Base-by-base conservation (phyloP, 2,113 vertebrate genomes). In the Bombycilla garrulus region DNA sequence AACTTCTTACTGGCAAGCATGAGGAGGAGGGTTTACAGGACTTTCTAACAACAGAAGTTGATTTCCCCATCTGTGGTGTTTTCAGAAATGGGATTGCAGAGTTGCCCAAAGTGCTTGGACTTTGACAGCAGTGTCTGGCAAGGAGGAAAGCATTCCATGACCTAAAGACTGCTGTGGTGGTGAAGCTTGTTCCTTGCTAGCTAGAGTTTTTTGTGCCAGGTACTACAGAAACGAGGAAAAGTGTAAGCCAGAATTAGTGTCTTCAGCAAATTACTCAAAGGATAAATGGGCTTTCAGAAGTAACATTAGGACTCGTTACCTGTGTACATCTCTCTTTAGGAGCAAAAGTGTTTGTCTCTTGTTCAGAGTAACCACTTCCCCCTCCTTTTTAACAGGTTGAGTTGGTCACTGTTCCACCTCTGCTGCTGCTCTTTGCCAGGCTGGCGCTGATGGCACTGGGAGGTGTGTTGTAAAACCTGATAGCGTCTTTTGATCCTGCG, bases 391-490 rank as follows among this genome's bases (percentile, higher is more conserved):
- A 48, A 15, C 3, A 20, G 15, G 42, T 81, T n/a, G 73, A 56
- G 50, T 21, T 77, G 82, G 33, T 87, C 1, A 0, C 56, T 72
- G 11, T 60, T 74, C 11, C 31, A 53, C 40, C 61, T 77, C 44
- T 89, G 69, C 72, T 56, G 57, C 45, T 64, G 40, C 54, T 64
- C 60, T 45, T 62, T 66, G 93, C 36, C 95, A 90, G 88, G 14
- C 86, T 62, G 2, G 0, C 2, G 5, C 17, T 51, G 72, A 40
- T 47, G 81, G 72, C 1, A 15, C 61, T 88, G 92, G 81, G 74
- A 83, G 81, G 21, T 4, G 57, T 29, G 40, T 64, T 67, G 70
- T 95, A 90, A 94, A 96, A 88, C 78, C 44, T 57, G 77, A 81
- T 89, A 50, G 69, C 10, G 6, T n/a, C 81, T 94, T 94, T 82